Conservation (phyloP, 2,797 vertebrate species). For the Chromobotia macracanthus region DNA sequence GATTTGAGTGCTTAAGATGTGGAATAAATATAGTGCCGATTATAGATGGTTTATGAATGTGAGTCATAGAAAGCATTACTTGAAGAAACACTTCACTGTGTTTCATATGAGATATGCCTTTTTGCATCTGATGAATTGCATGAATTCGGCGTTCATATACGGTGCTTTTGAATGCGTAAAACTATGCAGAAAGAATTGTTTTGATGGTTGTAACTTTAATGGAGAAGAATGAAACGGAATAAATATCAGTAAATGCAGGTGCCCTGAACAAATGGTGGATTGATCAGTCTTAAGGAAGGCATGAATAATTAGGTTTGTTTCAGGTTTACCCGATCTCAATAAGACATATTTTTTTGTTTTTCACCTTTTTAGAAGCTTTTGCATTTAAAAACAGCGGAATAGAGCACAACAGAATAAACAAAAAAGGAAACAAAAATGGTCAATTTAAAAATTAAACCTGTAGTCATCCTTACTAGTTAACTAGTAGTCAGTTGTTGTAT, state of each 20-base stretch:
- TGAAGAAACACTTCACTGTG: not conserved
- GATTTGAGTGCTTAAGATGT: not conserved
- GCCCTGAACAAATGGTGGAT: not conserved
- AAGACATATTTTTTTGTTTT: too few species aligned
- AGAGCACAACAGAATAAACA: too few species aligned
- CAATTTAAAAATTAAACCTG: too few species aligned
- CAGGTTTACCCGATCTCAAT: too few species aligned
- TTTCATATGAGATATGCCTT: not conserved
- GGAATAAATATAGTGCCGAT: not conserved
- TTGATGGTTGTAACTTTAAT: slow-evolving; percentile 39
- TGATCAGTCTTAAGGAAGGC: not conserved
- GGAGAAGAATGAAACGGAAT: slow-evolving; percentile 11
- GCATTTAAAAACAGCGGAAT: too few species aligned
- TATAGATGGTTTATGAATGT: slow-evolving; percentile 6
- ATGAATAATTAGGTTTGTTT: too few species aligned
- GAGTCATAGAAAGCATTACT: not conserved
- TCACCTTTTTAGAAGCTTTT: too few species aligned
- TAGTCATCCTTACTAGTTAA: too few species aligned
- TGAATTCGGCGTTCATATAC: slow-evolving; percentile 26
- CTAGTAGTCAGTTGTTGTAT: too few species aligned
- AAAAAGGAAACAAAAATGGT: too few species aligned
- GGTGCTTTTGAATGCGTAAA: not conserved
- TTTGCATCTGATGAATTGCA: slow-evolving; percentile 42
- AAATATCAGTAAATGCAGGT: slow-evolving; percentile 32
- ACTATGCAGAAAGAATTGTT: slow-evolving; percentile 17